Evolutionary conservation across 2,113 vertebrate species (phyloP).

Genomic region (Chlamydotis undulata): DNA sequence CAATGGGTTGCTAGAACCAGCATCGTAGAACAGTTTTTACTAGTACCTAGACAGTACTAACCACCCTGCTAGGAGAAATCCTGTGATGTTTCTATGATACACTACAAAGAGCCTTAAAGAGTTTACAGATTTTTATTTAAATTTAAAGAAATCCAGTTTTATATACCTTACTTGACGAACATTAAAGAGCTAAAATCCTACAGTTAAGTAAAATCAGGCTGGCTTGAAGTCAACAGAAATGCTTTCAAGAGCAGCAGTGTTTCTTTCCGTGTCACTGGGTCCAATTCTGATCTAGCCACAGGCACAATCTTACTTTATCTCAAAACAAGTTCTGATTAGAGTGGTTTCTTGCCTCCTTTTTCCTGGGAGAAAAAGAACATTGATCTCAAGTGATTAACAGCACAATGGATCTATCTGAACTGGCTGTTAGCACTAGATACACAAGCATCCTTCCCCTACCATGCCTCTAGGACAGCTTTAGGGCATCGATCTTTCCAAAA

Average conservation of each 20-base stretch:
- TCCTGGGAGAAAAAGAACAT: conserved; percentile 13
- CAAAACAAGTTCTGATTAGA: conserved; percentile 27
- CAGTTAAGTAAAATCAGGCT: not conserved
- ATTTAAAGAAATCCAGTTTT: not conserved
- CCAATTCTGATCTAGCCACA: conserved; percentile 41
- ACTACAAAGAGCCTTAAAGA: not conserved
- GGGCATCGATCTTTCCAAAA: not conserved
- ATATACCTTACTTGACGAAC: not conserved
- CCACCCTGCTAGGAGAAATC: not conserved
- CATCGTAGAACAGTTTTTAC: not conserved
- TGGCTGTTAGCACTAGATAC: not conserved
- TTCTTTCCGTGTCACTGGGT: conserved; percentile 24
- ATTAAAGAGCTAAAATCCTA: not conserved
- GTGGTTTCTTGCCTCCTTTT: conserved; percentile 15
- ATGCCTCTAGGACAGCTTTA: not conserved
- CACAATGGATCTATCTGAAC: conserved; percentile 13
- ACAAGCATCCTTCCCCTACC: not conserved
- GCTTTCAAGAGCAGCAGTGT: not conserved
- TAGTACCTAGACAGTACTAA: not conserved
- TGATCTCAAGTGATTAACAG: conserved; percentile 24
- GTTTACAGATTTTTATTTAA: not conserved
- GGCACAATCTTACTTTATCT: conserved; percentile 45
- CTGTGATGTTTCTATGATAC: not conserved
- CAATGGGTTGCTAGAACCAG: not conserved
- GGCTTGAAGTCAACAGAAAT: conserved; percentile 24